Evolutionary conservation across 1,140 invertebrate genomes (phyloP), one percentile per base, ranked within the genome.

Genomic region (Pseudoatta argentina): DNA sequence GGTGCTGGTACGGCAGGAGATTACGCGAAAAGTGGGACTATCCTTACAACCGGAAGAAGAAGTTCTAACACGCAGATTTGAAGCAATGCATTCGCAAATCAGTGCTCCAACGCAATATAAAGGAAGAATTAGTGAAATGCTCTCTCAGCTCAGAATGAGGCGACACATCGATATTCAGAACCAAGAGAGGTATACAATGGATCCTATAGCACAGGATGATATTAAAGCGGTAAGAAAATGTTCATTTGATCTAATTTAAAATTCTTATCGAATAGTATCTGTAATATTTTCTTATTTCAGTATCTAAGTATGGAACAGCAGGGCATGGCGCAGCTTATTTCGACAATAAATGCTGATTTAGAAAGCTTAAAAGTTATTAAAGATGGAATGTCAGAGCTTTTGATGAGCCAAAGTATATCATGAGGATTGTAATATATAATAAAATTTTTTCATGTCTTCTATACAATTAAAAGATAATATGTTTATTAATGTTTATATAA

Each of bases 31-130:
- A 94, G 96, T 97, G 82, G 98, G 98, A 21, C 96, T 97, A 51
- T 97, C 98, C 0, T 95, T 99, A 16, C 97, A 98, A 91, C 97
- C 97, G 0, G 98, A 99, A 89, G 99, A 99, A 94, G 98, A 99
- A 95, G 96, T 97, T 18, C 94, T 99, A 21, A 96, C 98, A 64
- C 97, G 97, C 21, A 97, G 98, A 90, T 96, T 99, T 14, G 98
- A 99, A 95, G 96, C 97, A 67, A 96, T 99, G 93, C 97, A 98
- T 73, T 96, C 97, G 0, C 97, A 99, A 92, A 96, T 99, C 2
- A 98, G 98, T 87, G 97, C 98, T 14, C 98, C 98, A 14, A 98
- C 98, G 71, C 98, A 99, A 92, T 99, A 98, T 91, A 98, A 98
- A 95, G 98, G 98, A 94, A 97, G 98, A 87, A 96, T 99, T 44